These are phyloP conservation scores for Cephus sareptanus DNA, from an alignment of 2,888 invertebrate genomes.

Conservation along the genomic window DNA sequence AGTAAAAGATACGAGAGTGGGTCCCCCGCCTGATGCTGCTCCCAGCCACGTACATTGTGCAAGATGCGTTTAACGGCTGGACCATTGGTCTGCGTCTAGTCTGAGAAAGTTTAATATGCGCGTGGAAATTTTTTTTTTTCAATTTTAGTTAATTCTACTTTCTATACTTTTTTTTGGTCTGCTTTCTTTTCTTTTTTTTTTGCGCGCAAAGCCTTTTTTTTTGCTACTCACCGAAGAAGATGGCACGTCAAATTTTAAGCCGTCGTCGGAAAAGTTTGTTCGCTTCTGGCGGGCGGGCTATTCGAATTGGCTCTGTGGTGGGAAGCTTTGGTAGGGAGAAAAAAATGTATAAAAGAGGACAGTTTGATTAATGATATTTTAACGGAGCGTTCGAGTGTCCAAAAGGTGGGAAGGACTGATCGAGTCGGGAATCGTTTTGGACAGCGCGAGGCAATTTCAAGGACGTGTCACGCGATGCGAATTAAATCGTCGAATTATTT, in stretches of 20 bases:
- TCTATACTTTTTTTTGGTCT: slow-evolving; percentile 4
- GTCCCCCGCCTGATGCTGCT: background rate
- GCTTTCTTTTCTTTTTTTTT: slow-evolving; percentile 3
- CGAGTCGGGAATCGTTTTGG: background rate
- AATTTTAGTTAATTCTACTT: background rate
- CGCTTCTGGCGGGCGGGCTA: background rate
- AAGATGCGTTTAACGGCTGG: slow-evolving; percentile 25
- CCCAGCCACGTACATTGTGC: background rate
- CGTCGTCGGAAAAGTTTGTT: background rate
- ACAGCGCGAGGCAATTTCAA: background rate
- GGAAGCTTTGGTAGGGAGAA: no score
- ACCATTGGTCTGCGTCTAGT: slow-evolving; percentile 11
- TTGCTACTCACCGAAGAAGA: background rate
- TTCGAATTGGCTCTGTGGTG: no score
- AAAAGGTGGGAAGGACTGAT: background rate
- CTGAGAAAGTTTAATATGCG: slow-evolving; percentile 26
- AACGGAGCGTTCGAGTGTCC: background rate
- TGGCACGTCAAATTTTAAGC: background rate
- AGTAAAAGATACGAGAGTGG: slow-evolving; percentile 15
- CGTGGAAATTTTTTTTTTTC: slow-evolving; percentile 8
- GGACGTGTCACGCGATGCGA: background rate
- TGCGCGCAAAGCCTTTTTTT: background rate
- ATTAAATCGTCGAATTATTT: background rate
- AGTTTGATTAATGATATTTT: background rate
- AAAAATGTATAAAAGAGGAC: no score